Conservation (phyloP, 92 coral and sea anemone species). For the Bergia puertoricense region DNA sequence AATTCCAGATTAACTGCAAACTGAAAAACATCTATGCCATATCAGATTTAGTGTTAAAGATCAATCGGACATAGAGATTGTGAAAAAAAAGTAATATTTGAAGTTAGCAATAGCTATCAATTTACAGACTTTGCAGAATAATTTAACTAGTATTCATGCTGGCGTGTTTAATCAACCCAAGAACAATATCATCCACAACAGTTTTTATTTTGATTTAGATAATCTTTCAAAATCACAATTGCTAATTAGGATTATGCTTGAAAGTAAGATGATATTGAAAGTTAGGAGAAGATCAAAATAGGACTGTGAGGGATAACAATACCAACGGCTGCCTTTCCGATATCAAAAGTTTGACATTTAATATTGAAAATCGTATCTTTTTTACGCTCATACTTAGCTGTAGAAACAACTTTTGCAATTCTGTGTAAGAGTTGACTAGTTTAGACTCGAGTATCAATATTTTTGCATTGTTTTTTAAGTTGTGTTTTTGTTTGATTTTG, state of each 20-base stretch:
- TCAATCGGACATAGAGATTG: not conserved
- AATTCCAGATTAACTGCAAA: no score
- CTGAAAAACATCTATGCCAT: not conserved
- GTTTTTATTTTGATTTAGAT: not conserved
- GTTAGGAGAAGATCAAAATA: no score
- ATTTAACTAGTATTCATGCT: not conserved
- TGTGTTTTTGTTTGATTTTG: not conserved
- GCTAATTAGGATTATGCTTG: not conserved
- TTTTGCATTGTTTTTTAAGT: not conserved
- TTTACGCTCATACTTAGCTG: not conserved
- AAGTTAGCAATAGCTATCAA: no score
- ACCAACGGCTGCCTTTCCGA: no score
- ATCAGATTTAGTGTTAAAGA: no score
- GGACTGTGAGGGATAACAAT: not conserved
- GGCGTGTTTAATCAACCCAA: not conserved
- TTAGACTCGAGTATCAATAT: no score
- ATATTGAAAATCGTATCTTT: not conserved
- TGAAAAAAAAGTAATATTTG: no score
- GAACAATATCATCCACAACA: not conserved
- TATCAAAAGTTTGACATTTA: no score
- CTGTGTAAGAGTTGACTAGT: not conserved
- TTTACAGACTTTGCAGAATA: not conserved
- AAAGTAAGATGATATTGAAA: no score
- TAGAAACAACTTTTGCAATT: not conserved
- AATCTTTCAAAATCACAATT: not conserved